phyloP scores from a whole-genome alignment of 2,797 vertebrate species.

The Siniperca undulata region DNA sequence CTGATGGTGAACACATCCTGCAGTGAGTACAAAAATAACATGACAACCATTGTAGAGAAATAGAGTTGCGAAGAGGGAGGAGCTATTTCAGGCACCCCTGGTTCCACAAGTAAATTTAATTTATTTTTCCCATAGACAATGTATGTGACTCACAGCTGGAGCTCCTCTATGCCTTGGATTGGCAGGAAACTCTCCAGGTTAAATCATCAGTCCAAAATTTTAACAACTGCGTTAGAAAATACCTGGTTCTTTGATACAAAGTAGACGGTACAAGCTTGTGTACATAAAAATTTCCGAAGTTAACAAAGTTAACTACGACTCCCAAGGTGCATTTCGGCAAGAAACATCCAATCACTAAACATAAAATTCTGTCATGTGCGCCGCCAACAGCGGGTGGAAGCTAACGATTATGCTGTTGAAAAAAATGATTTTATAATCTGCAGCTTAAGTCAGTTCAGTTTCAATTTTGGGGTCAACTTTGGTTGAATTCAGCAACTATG shows the following conservation, averaged over 20 bases:
- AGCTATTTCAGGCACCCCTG: background rate
- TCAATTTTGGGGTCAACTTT: too few species aligned
- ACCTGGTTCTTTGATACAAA: background rate
- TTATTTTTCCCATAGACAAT: background rate
- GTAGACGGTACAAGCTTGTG: background rate
- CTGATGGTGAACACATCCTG: slow-evolving; percentile 93
- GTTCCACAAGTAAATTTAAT: background rate
- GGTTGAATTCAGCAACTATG: too few species aligned
- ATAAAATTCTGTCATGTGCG: background rate
- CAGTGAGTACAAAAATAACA: slow-evolving; percentile 2
- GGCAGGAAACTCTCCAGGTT: background rate
- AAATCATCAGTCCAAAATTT: background rate
- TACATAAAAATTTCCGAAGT: background rate
- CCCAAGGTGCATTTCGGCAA: background rate
- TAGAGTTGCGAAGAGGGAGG: background rate
- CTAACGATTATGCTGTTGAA: background rate
- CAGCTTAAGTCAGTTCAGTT: too few species aligned
- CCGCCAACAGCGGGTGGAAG: background rate
- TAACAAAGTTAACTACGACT: background rate
- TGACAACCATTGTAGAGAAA: background rate
- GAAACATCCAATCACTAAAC: background rate
- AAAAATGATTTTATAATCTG: too few species aligned
- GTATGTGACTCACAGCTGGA: background rate
- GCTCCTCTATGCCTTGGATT: background rate
- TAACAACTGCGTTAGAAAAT: background rate